Evolutionary conservation across 2,888 invertebrate species (phyloP), one percentile per base, ranked within the genome.

Genomic region (Molorchus minor): DNA sequence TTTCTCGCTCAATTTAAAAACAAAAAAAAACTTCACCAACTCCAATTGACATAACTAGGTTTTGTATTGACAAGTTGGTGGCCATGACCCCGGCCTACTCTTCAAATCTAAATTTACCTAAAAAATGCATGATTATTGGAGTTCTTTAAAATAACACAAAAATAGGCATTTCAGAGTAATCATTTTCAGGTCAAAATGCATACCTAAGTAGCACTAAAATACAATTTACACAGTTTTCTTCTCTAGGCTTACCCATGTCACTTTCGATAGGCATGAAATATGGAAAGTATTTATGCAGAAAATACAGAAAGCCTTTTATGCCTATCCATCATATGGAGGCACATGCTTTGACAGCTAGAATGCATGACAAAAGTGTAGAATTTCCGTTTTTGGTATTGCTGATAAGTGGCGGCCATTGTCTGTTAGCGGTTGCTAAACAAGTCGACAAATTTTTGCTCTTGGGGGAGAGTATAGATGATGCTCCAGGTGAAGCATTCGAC

Each of bases 251-350:
- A 64, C 80, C 88, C 0, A 73, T 92, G 52, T 94, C 94, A 56
- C 82, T 98, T 52, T 68, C 83, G 58, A 88, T 97, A 61, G 98
- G 98, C 29, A 82, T 90, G 38, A 87, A 88, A 65, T 93, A 93
- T 85, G 94, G 93, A 0, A 92, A 90, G 73, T 84, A 89, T 73
- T 79, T 96, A 45, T 87, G 90, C 15, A 84, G 82, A 67, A 81
- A 82, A 51, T 82, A 86, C 64, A 81, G 84, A 0, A 93, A 91
- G 77, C 95, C 96, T 0, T 82, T 98, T 64, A 93, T 99, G 76
- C 96, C 98, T 0, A 90, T 99, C 58, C 98, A 99, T 83, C 99
- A 99, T 73, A 99, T 99, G 99, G 92, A 98, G 84, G 98, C 99
- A 1, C 99, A 99, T 84, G 96, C 98, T 2, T 82, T 99, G 56